These are phyloP conservation scores for Drosophila hamatofila DNA, from an alignment of 2,888 invertebrate genomes.

Conservation along the genomic window DNA sequence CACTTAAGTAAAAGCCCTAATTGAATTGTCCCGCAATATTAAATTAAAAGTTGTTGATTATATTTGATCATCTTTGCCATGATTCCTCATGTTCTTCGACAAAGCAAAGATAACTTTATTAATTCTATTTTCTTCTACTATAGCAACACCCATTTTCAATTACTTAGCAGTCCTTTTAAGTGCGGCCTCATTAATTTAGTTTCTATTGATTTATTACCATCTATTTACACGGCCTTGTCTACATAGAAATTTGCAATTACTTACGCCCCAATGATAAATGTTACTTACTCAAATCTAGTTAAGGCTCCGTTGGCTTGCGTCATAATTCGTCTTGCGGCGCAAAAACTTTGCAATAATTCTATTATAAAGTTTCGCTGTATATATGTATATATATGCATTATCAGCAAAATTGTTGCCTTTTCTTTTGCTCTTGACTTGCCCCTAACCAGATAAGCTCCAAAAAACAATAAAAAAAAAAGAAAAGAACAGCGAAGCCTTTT, in stretches of 20 bases:
- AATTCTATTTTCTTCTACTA: background rate
- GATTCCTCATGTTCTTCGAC: background rate
- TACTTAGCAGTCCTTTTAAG: background rate
- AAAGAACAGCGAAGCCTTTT: constrained; percentile 17
- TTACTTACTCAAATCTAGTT: background rate
- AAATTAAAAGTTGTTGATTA: background rate
- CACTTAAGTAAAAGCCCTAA: background rate
- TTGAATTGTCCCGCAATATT: background rate
- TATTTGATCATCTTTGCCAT: background rate
- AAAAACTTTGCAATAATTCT: constrained; percentile 44
- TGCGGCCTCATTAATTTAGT: constrained; percentile 8
- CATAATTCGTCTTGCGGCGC: constrained; percentile 9
- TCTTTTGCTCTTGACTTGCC: background rate
- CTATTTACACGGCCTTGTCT: background rate
- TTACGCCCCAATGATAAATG: constrained; percentile 12
- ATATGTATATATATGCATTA: constrained; percentile 43
- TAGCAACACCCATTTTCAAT: background rate
- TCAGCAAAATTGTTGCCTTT: constrained; percentile 56
- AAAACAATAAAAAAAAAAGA: constrained; percentile 6
- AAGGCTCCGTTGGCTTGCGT: constrained; percentile 13
- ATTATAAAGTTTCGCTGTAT: constrained; percentile 28
- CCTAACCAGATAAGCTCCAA: constrained; percentile 53
- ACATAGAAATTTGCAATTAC: constrained; percentile 15
- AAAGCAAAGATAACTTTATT: background rate
- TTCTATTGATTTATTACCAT: constrained; percentile 19